These are phyloP conservation scores for Malthinus flaveolus DNA, from an alignment of 2,888 invertebrate species.

Conservation along the genomic window DNA sequence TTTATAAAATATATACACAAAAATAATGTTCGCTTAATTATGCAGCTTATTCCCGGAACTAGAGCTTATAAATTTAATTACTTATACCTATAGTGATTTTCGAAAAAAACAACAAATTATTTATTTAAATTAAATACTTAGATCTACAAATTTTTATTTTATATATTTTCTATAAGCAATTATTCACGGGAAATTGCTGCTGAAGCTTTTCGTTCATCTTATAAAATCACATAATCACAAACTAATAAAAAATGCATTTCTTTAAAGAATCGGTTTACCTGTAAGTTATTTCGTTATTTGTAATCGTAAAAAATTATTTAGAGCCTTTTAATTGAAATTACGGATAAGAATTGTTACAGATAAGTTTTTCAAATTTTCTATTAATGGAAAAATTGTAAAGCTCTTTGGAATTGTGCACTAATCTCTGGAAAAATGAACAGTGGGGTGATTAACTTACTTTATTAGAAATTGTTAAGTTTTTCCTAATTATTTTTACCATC, in stretches of 20 bases:
- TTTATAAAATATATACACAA: not conserved
- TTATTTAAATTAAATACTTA: conserved; percentile 23
- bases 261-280: not conserved
- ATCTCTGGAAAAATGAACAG: too few species aligned
- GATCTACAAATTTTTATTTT: conserved; percentile 10
- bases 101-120: conserved; percentile 8
- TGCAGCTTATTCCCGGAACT: conserved; percentile 26
- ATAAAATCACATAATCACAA: conserved; percentile 5
- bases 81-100: conserved; percentile 5
- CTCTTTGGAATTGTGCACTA: too few species aligned
- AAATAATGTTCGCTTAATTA: not conserved
- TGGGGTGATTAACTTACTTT: too few species aligned
- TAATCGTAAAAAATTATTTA: not conserved
- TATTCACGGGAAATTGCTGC: conserved; percentile 30
- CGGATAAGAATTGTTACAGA: not conserved
- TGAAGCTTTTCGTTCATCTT: not conserved
- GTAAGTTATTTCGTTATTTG: not conserved
- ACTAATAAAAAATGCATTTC: not conserved
- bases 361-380: not conserved
- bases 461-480: too few species aligned
- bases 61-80: conserved; percentile 29
- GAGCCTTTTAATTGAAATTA: not conserved
- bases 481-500: too few species aligned
- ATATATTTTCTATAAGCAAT: conserved; percentile 29
- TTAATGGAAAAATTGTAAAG: not conserved